Base-by-base conservation (phyloP, 2,888 invertebrate genomes). In the Nemapogon koenigi region DNA sequence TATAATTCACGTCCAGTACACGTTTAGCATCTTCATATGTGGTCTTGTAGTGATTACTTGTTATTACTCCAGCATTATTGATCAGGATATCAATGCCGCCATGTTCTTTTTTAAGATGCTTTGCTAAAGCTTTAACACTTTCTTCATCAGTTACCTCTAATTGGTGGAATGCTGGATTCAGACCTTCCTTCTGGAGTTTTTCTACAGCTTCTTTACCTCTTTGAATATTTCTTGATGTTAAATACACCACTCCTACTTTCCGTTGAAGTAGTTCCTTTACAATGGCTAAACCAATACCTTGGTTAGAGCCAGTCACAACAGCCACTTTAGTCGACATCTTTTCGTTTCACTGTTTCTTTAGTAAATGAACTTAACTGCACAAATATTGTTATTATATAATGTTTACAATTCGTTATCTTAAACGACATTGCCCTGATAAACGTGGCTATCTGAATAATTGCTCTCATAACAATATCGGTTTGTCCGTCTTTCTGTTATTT, bases 211-310 rank as follows among this genome's bases (percentile, higher is more conserved):
- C 63, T 46, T 64, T 47, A 2, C 87, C 87, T 42, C 81, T 59
- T 1, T 45, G 53, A 15, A 60, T 60, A 57, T 85, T 79, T 47
- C 86, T 67, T 2, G 86, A 71, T 22, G 88, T 87, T 29, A 89
- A 55, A 55, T 85, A 86, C 1, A 89, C 87, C 40, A 65, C 62
- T 3, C 84, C 86, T 43, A 83, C 62, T 49, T 82, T 87, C 49
- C 82, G 67, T 48, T 78, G 62, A 45, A 83, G 84, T 7, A 87
- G 55, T 4, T 76, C 82, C 56, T 80, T 81, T 0, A 85, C 85
- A 39, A 84, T 84, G 1, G 70, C 83, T 50, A 68, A 84, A 6
- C 87, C 87, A 43, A 88, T 83, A 1, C 87, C 86, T 60, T 85
- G 85, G 53, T 86, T 87, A 4, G 76, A 63, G 16, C 86, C 87